phyloP scores from a whole-genome alignment of 1,140 invertebrate genomes.

The Bombus haemorrhoidalis region DNA sequence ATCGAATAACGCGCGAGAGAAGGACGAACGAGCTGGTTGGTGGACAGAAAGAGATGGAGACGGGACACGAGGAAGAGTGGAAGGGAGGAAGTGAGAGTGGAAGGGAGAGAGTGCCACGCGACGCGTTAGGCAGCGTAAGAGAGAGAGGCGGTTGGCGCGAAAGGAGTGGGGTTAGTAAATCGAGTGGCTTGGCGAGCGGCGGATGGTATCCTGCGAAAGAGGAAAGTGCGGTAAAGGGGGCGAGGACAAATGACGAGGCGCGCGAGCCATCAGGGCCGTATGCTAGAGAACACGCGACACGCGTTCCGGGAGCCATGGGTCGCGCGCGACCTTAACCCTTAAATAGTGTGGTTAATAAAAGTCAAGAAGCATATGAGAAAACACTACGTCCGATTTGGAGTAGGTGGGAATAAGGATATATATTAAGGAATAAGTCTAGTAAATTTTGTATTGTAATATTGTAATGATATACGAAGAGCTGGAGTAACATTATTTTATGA shows the following conservation, averaged over 20 bases:
- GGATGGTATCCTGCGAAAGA: constrained; percentile 26
- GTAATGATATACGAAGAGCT: neutral
- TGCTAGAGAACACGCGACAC: constrained; percentile 60
- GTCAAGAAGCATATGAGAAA: neutral
- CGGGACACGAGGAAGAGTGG: neutral
- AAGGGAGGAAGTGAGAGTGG: neutral
- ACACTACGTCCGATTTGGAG: neutral
- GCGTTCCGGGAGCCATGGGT: constrained; percentile 34
- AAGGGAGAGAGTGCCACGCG: constrained; percentile 58
- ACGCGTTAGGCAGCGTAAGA: constrained; percentile 12
- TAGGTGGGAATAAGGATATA: too few relatives aligned
- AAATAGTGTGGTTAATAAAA: constrained; percentile 1
- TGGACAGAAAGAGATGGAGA: neutral
- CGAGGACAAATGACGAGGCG: constrained; percentile 67
- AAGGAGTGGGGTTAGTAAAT: constrained; percentile 20
- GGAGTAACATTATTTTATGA: neutral
- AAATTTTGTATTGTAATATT: neutral
- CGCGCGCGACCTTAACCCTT: constrained; percentile 29
- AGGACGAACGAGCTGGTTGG: neutral
- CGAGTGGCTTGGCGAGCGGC: constrained; percentile 39
- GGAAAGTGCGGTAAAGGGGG: constrained; percentile 17
- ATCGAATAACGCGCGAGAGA: constrained; percentile 4
- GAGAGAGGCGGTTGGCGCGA: constrained; percentile 27
- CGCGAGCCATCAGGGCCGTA: constrained; percentile 68
- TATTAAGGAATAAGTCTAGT: too few relatives aligned